Evolutionary conservation across 2,113 vertebrate genomes (phyloP).

Genomic region (Gyps fulvus): DNA sequence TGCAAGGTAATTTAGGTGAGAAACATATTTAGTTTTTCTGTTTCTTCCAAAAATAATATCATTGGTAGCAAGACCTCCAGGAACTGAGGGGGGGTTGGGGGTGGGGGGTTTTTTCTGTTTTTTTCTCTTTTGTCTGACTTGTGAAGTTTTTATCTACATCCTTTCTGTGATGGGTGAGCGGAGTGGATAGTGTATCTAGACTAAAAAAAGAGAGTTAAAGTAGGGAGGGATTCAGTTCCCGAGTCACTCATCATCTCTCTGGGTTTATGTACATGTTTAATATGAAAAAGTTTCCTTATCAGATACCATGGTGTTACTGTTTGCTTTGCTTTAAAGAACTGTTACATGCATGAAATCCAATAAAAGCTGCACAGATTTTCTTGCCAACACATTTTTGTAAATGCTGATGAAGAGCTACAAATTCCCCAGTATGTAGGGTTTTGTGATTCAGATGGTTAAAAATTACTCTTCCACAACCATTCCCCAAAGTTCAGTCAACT

Average conservation of each 20-base stretch:
- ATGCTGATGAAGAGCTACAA: neutral
- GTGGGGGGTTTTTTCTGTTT: neutral
- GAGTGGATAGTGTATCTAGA: neutral
- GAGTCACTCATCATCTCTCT: neutral
- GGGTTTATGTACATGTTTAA: neutral
- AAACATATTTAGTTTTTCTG: neutral
- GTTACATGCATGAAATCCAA: neutral
- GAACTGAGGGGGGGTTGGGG: neutral
- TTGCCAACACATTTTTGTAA: neutral
- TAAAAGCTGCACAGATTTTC: neutral
- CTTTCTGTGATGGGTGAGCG: neutral
- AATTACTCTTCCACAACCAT: neutral
- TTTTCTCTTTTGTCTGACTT: neutral
- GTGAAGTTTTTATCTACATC: neutral
- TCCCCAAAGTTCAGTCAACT: neutral
- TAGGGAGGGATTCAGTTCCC: neutral
- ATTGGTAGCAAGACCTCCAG: neutral
- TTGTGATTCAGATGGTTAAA: neutral
- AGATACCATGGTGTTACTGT: neutral
- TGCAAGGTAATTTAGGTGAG: neutral
- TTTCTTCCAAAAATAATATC: neutral
- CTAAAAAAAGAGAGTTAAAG: neutral
- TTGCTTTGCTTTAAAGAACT: neutral
- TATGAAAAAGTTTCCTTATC: neutral
- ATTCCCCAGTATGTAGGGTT: neutral